Evolutionary conservation across 1,140 invertebrate genomes (phyloP), one percentile per base, ranked within the genome.

Genomic region (Macrotrachela quadricornifera): DNA sequence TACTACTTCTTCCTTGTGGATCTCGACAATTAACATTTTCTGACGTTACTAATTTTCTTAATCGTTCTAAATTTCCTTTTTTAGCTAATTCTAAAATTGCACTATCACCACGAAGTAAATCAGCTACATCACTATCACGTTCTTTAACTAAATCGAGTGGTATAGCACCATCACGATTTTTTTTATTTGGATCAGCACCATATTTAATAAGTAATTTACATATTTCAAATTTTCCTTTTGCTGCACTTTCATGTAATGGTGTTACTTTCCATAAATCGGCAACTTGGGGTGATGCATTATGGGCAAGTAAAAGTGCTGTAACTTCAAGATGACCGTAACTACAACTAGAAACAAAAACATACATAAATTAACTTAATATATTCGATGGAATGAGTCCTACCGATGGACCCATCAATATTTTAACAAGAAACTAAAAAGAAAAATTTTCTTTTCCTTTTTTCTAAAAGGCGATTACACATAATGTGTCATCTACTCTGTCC

Each of bases 171-270:
- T 95, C 88, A 43, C 88, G 75, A 66, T 95, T 96, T 63, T 91
- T 87, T 56, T 90, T 85, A 12, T 77, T 81, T 0, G 85, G 80
- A 73, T 94, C 88, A 6, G 88, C 88, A 10, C 87, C 87, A 68
- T 94, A 84, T 76, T 82, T 85, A 13, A 95, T 65, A 14, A 95
- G 65, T 39, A 92, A 67, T 67, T 86, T 79, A 43, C 92, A 88
- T 60, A 95, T 94, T 66, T 94, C 87, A 61, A 85, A 87, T 73
- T 92, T 94, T 18, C 87, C 86, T 72, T 96, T 96, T 6, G 86
- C 87, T 0, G 86, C 83, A 0, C 87, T 87, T 70, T 90, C 88
- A 66, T 95, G 87, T 13, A 94, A 66, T 0, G 88, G 86, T 1
- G 86, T 92, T 62, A 92, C 94, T 67, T 90, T 86, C 88, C 87